Conservation (phyloP, 2,113 vertebrate species). For the Caranx ignobilis region DNA sequence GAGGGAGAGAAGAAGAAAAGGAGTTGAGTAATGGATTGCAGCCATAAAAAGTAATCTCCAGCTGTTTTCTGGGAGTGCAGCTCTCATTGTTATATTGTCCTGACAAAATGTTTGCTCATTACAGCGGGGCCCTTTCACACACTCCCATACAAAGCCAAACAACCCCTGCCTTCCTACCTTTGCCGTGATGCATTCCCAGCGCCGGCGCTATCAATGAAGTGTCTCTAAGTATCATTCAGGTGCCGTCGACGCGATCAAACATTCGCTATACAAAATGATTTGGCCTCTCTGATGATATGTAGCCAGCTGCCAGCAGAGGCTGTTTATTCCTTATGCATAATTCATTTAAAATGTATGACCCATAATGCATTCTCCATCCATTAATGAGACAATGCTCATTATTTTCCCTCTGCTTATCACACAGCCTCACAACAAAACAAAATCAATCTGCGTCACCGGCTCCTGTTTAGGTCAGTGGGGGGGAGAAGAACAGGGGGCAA, state of each 20-base stretch:
- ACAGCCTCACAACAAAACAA: constrained; percentile 63
- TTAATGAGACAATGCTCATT: constrained; percentile 76
- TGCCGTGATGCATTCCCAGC: constrained; percentile 13
- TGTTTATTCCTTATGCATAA: constrained; percentile 70
- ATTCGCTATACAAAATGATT: constrained; percentile 25
- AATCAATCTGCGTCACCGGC: constrained; percentile 70
- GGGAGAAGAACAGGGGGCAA: constrained; percentile 17
- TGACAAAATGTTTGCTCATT: constrained; percentile 38
- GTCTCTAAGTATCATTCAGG: constrained; percentile 31
- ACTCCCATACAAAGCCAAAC: not conserved
- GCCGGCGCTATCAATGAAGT: not conserved
- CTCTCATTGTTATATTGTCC: not conserved
- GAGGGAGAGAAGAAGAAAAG: not conserved
- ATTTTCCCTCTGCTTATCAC: constrained; percentile 63
- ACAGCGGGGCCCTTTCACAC: not conserved
- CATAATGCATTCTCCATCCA: constrained; percentile 64
- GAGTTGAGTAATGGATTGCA: not conserved
- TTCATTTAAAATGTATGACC: constrained; percentile 69
- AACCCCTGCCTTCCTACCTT: not conserved
- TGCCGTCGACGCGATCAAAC: constrained; percentile 54
- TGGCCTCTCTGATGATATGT: constrained; percentile 48
- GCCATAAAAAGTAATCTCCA: not conserved
- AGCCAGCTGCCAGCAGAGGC: constrained; percentile 25
- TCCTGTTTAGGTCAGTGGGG: constrained; percentile 40
- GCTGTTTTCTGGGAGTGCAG: not conserved